These are phyloP conservation scores for Bedellia somnulentella DNA, from an alignment of 2,888 invertebrate genomes.

Conservation along the genomic window DNA sequence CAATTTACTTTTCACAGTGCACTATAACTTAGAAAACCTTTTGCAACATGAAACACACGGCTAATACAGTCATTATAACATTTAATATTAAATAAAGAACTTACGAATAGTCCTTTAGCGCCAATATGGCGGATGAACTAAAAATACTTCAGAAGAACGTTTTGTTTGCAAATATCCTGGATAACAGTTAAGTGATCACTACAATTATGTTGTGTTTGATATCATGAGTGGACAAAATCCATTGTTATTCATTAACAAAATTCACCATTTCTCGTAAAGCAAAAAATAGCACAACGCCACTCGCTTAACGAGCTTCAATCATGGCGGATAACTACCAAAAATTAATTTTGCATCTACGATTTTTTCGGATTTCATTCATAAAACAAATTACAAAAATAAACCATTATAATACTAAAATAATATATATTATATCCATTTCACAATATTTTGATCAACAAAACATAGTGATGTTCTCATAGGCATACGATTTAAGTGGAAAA, in stretches of 20 bases:
- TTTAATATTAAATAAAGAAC: slow-evolving; percentile 56
- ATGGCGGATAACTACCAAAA: slow-evolving; percentile 62
- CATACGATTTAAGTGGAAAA: too few species aligned
- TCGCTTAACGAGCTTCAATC: slow-evolving; percentile 55
- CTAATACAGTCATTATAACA: too few species aligned
- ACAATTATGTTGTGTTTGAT: slow-evolving; percentile 33
- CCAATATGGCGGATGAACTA: slow-evolving; percentile 72
- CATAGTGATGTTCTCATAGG: too few species aligned
- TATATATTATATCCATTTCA: too few species aligned
- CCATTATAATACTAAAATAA: too few species aligned
- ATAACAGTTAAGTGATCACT: slow-evolving; percentile 49
- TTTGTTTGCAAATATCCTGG: slow-evolving; percentile 41
- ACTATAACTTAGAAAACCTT: too few species aligned
- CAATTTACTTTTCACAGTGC: too few species aligned
- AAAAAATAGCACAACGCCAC: slow-evolving; percentile 59
- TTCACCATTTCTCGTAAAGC: slow-evolving; percentile 47
- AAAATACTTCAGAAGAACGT: slow-evolving; percentile 55
- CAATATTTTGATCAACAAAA: not conserved
- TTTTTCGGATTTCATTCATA: too few species aligned
- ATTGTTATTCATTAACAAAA: slow-evolving; percentile 34
- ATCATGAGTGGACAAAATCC: slow-evolving; percentile 29
- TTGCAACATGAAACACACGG: too few species aligned
- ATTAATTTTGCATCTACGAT: too few species aligned
- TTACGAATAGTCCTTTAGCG: slow-evolving; percentile 63
- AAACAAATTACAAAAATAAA: too few species aligned